Evolutionary conservation across 1,140 invertebrate genomes (phyloP).

Genomic region (Bombus consobrinus): DNA sequence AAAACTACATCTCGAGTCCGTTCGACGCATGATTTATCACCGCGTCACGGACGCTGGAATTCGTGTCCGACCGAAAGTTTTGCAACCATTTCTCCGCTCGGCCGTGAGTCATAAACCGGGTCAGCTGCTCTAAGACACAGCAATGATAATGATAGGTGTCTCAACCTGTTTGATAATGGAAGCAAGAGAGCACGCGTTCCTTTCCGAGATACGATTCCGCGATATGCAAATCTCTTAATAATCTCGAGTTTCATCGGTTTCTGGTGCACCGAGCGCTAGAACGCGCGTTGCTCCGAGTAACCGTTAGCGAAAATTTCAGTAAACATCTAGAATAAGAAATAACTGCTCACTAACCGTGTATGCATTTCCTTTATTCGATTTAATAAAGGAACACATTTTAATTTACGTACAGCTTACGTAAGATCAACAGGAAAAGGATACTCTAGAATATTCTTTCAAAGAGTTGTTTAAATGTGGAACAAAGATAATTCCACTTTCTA

Average conservation of each 20-base stretch:
- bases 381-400: too few species aligned
- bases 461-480: too few species aligned
- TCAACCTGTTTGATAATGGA: constrained; percentile 25
- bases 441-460: too few species aligned
- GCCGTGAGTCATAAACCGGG: constrained; percentile 28
- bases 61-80: constrained; percentile 5
- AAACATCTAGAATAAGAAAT: not conserved
- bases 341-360: not conserved
- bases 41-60: not conserved
- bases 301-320: not conserved
- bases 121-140: constrained; percentile 8
- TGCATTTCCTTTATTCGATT: not conserved
- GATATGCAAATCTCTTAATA: constrained; percentile 32
- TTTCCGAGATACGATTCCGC: constrained; percentile 6
- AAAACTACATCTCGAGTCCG: not conserved
- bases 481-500: too few species aligned
- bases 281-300: not conserved
- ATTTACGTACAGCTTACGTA: too few species aligned
- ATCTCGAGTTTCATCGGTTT: constrained; percentile 25
- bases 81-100: not conserved
- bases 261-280: not conserved
- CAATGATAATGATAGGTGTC: constrained; percentile 25
- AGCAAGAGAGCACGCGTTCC: constrained; percentile 16
- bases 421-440: too few species aligned
- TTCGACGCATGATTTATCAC: not conserved